These are phyloP conservation scores for Esox masquinongy DNA, from an alignment of 2,797 vertebrate genomes.

Conservation along the genomic window DNA sequence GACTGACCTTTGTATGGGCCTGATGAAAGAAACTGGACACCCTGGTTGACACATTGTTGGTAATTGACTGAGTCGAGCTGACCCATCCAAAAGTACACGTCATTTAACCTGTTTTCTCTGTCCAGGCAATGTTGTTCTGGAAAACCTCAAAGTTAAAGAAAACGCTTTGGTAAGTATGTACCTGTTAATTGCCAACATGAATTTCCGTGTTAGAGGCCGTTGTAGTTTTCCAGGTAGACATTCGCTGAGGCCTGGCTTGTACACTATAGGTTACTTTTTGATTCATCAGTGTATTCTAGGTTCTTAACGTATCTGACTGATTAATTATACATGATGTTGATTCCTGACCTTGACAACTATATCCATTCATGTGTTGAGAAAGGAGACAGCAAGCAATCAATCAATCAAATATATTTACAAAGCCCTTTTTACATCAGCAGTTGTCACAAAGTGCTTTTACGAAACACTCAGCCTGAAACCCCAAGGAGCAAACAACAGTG, in stretches of 20 bases:
- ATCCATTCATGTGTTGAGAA: background rate
- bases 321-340: background rate
- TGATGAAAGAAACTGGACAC: background rate
- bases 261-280: background rate
- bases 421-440: too few relatives aligned
- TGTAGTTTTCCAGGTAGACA: background rate
- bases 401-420: too few relatives aligned
- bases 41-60: background rate
- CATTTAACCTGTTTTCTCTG: conserved; percentile 1
- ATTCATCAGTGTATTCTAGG: background rate
- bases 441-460: too few relatives aligned
- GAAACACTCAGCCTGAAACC: too few relatives aligned
- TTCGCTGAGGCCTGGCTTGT: background rate
- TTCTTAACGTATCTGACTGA: background rate
- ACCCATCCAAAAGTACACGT: background rate
- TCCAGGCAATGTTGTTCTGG: conserved; percentile 92
- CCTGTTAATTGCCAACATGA: background rate
- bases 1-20: background rate
- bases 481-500: too few relatives aligned
- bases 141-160: conserved; percentile 93
- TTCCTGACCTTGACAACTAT: background rate
- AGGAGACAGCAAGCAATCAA: background rate
- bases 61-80: background rate
- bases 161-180: conserved; percentile 88
- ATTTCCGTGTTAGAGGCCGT: background rate